phyloP scores from a whole-genome alignment of 92 coral and sea anemone genomes.

The Scolanthus callimorphus region DNA sequence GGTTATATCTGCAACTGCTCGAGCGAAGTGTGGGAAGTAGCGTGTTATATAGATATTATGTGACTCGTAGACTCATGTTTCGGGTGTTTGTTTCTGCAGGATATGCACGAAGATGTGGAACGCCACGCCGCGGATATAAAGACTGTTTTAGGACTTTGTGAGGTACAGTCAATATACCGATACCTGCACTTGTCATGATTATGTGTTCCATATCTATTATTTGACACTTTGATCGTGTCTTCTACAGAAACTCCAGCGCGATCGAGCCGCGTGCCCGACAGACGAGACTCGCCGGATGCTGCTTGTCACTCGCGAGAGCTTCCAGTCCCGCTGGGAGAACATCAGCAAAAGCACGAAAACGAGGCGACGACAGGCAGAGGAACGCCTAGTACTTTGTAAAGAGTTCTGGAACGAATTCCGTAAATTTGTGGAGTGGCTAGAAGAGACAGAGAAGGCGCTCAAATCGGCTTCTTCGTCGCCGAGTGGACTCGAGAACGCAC shows the following conservation, averaged over 20 bases:
- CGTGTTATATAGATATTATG: too few relatives aligned
- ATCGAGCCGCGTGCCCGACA: conserved; percentile 82
- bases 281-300: conserved; percentile 68
- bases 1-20: too few relatives aligned
- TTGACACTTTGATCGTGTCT: not conserved
- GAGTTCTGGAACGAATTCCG: conserved; percentile 95
- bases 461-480: conserved; percentile 31
- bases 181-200: not conserved
- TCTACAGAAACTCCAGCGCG: conserved; percentile 78
- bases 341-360: conserved; percentile 65
- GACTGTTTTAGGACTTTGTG: conserved; percentile 83
- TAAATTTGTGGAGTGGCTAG: conserved; percentile 79
- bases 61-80: too few relatives aligned
- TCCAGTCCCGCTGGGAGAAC: conserved; percentile 94
- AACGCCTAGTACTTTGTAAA: conserved; percentile 69
- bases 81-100: conserved; percentile 53
- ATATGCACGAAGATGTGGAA: conserved; percentile 81
- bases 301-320: conserved; percentile 76
- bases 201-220: too few relatives aligned
- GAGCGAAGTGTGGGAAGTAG: too few relatives aligned
- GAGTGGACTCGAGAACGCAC: conserved; percentile 48
- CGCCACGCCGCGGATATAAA: conserved; percentile 80
- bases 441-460: conserved; percentile 63
- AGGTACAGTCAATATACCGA: conserved; percentile 34
- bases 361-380: conserved; percentile 77